These are phyloP conservation scores for Brachymystax lenok DNA, from an alignment of 2,797 vertebrate species.

Conservation along the genomic window DNA sequence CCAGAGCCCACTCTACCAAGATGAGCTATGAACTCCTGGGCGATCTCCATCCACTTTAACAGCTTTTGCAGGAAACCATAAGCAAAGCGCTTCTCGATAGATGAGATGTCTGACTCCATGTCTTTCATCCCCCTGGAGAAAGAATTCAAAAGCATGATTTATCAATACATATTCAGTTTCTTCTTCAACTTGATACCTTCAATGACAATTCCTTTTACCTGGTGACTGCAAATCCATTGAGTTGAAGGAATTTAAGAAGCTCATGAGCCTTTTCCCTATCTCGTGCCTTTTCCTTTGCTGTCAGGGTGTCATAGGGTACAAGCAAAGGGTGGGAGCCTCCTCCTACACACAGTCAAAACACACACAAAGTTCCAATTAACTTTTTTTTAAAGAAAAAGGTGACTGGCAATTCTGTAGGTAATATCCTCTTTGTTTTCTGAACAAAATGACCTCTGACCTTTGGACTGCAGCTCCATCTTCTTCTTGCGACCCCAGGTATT, in stretches of 20 bases:
- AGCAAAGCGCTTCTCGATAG: conserved; percentile 95
- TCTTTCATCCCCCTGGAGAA: conserved; percentile 88
- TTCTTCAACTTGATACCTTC: not conserved
- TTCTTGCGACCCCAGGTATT: conserved; percentile 98
- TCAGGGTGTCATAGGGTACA: conserved; percentile 94
- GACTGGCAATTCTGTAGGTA: not conserved
- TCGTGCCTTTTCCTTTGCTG: conserved; percentile 93
- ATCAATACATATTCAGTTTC: not conserved
- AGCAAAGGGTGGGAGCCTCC: conserved; percentile 92
- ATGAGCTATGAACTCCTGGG: conserved; percentile 94
- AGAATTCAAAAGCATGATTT: not conserved
- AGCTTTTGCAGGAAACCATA: conserved; percentile 94
- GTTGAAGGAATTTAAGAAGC: conserved; percentile 91
- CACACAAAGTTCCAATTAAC: not conserved
- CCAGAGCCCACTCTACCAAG: conserved; percentile 73
- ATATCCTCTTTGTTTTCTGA: not conserved
- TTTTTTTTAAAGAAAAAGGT: not conserved
- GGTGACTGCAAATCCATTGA: conserved; percentile 91
- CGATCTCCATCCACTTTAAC: conserved; percentile 93
- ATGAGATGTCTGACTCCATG: conserved; percentile 94
- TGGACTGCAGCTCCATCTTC: conserved; percentile 89
- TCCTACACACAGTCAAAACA: conserved; percentile 68
- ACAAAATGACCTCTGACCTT: conserved; percentile 73
- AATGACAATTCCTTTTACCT: conserved; percentile 63
- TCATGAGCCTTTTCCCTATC: conserved; percentile 93